A percentile compares a stretch with the other conserved stretches of the same genome.
Conservation (phyloP, 2,797 vertebrate genomes). For the Hephaestus fuliginosus region DNA sequence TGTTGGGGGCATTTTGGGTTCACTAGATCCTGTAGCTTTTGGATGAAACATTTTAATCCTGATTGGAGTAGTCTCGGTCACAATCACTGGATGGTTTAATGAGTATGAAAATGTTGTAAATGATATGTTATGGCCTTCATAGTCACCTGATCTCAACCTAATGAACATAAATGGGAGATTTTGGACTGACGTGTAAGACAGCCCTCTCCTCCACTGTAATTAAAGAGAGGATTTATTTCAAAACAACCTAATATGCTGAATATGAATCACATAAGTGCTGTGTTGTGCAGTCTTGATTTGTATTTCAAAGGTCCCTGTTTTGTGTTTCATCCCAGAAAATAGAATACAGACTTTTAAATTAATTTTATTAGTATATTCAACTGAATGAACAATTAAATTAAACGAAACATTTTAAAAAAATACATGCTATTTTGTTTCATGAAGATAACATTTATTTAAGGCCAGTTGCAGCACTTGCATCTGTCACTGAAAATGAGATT, state of each 20-base stretch:
- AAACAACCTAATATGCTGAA: not conserved
- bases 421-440: not conserved
- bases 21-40: no score
- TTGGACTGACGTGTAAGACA: no score
- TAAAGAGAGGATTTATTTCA: not conserved
- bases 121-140: no score
- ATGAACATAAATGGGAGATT: no score
- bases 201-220: no score
- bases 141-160: no score
- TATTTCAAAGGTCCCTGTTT: not conserved
- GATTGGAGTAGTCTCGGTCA: no score
- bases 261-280: not conserved
- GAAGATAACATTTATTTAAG: slow-evolving; percentile 38
- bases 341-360: not conserved
- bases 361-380: not conserved
- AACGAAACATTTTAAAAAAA: not conserved
- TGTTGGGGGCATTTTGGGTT: no score
- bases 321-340: not conserved
- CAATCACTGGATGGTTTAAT: no score
- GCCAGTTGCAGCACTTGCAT: slow-evolving; percentile 80
- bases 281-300: not conserved
- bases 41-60: no score
- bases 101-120: no score
- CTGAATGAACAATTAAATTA: not conserved
- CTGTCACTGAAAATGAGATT: slow-evolving; percentile 53